Conservation (phyloP, 1,140 invertebrate species). For the Alviniconcha marisindica region DNA sequence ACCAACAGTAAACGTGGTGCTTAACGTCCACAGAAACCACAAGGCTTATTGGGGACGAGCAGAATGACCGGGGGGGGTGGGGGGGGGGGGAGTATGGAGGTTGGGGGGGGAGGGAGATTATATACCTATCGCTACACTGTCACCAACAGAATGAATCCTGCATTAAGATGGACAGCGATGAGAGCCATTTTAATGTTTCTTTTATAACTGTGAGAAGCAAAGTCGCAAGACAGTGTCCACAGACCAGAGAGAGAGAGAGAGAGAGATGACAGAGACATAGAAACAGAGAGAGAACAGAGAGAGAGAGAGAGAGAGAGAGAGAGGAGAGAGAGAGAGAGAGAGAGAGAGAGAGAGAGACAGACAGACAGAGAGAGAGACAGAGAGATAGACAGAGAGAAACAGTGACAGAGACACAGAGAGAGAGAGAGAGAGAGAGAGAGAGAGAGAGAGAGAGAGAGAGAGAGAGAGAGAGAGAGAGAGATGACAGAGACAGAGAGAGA, state of each 20-base stretch:
- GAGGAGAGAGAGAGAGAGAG: background rate
- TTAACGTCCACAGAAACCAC: too few relatives aligned
- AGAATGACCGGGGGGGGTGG: too few relatives aligned
- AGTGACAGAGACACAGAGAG: background rate
- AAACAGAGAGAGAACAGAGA: too few relatives aligned
- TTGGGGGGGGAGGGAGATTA: background rate
- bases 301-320: conserved; percentile 27
- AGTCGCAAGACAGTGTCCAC: too few relatives aligned
- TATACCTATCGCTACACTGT: too few relatives aligned
- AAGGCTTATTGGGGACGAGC: too few relatives aligned
- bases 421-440: background rate
- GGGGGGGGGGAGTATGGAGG: background rate
- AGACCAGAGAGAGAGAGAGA: background rate
- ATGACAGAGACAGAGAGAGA: background rate
- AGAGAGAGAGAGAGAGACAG: conserved; percentile 20
- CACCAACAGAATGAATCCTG: too few relatives aligned
- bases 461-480: background rate
- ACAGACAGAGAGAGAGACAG: background rate
- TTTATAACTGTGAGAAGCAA: background rate
- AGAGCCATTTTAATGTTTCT: background rate
- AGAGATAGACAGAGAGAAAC: too few relatives aligned
- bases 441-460: background rate
- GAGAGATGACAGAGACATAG: background rate
- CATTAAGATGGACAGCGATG: background rate
- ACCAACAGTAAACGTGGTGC: too few relatives aligned